Percentiles rank a stretch among this genome's conserved stretches.
phyloP scores from a whole-genome alignment of 1,140 invertebrate species.

The Whitmania pigra region DNA sequence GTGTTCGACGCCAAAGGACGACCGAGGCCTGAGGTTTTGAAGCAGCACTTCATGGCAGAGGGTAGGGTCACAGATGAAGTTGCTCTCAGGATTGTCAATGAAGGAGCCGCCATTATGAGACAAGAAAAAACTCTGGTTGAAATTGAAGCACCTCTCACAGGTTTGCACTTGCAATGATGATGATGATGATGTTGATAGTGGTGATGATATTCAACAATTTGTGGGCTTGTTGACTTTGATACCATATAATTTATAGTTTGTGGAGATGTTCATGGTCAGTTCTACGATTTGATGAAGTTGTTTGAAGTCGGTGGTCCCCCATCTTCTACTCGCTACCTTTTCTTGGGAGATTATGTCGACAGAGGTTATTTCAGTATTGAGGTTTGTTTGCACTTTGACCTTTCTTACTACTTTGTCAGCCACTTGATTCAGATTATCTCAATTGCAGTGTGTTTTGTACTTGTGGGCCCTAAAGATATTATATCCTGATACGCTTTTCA shows the following conservation, averaged over 20 bases:
- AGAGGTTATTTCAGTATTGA: slow-evolving; percentile 99
- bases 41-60: slow-evolving; percentile 19
- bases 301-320: slow-evolving; percentile 98
- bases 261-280: slow-evolving; percentile 99
- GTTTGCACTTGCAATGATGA: background rate
- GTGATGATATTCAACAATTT: background rate
- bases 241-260: slow-evolving; percentile 58
- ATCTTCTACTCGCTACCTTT: slow-evolving; percentile 96
- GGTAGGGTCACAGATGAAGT: slow-evolving; percentile 17
- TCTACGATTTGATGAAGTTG: slow-evolving; percentile 99
- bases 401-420: too few relatives aligned
- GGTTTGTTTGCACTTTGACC: slow-evolving; percentile 5
- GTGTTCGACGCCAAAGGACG: slow-evolving; percentile 70
- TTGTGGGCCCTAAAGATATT: slow-evolving; percentile 98
- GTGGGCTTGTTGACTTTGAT: background rate
- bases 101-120: slow-evolving; percentile 15
- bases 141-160: slow-evolving; percentile 21
- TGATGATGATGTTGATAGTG: background rate
- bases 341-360: slow-evolving; percentile 99
- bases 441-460: slow-evolving; percentile 84
- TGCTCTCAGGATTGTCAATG: slow-evolving; percentile 17
- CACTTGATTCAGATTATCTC: too few relatives aligned
- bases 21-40: slow-evolving; percentile 17
- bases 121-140: slow-evolving; percentile 20
- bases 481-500: slow-evolving; percentile 93